Base-by-base conservation (phyloP, 2,797 vertebrate genomes). In the Falco naumanni region DNA sequence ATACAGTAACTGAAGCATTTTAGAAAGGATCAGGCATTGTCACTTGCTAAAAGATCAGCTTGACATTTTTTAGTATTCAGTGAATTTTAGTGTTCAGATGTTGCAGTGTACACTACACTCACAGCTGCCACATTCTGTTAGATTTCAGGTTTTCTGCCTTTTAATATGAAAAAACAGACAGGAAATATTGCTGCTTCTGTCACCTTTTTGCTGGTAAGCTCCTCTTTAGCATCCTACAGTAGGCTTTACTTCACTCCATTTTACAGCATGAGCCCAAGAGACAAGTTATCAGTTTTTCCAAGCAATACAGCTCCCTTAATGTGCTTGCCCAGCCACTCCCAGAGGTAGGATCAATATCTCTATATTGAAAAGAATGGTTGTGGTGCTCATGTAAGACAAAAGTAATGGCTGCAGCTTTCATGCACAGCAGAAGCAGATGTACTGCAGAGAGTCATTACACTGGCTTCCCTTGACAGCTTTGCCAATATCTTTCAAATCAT, bases 361-460 rank as follows among this genome's bases (percentile, higher is more conserved):
- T 85, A 13, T 80, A 89, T 93, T 80, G 68, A 85, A 96, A 94
- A 94, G 56, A 89, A 86, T 80, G 53, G 65, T 5, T 90, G 68
- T 80, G 48, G 57, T 41, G 63, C 16, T 93, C 14, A 48, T 39
- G 71, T 60, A 68, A 71, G 63, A 79, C 76, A 80, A 76, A 71
- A 65, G 4, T 41, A 83, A 80, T 60, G n/a, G 56, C 48, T 90
- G 19, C 89, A 56, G 21, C 33, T 94, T 91, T 91, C 76, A 66
- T 51, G 59, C 68, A 41, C 56, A 77, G 71, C 0, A 1, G 70
- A 94, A 92, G 60, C 56, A 75, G 53, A 54, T 54, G 18, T 66
- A 82, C 81, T 63, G 60, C 75, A 53, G 74, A 2, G 14, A 87
- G 28, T 33, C 56, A 76, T 79, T 89, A 51, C 20, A 8, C 24